Evolutionary conservation across 2,113 vertebrate species (phyloP), one percentile per base, ranked within the genome.

Genomic region (Suncus etruscus): DNA sequence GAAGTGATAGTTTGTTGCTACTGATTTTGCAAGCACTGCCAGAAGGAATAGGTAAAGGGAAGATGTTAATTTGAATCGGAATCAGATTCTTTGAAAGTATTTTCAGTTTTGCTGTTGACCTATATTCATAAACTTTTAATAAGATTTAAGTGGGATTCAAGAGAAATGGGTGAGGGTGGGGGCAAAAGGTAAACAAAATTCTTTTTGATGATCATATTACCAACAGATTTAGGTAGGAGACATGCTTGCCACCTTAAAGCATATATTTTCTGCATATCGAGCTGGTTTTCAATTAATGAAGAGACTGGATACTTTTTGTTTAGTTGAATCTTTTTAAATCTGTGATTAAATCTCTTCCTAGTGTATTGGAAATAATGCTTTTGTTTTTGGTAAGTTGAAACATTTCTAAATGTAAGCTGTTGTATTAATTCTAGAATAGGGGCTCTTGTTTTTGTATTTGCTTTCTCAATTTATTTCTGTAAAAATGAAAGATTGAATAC

Each of bases 31-130:
- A 63, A 83, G 31, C 90, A 65, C 20, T 92, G 58, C 29, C 72
- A 66, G 77, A 88, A 94, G 83, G 92, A 94, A 75, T 77, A 91
- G 94, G 73, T 84, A 94, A 84, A 95, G 70, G 45, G 15, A 39
- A 75, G 94, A 83, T 95, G 32, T 72, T 94, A 83, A 95, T 89
- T 83, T 95, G 91, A 86, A 2, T 90, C 70, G 68, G 81, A 73
- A 90, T 84, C 32, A 73, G 14, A 0, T 91, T 84, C 5, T 94
- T 93, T 47, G 78, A 15, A 75, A 96, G 90, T 51, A 51, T 29
- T 84, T 70, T 89, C 68, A 29, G 86, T 78, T 86, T 93, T 92
- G 63, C 29, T 89, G 66, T 70, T 95, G 82, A 63, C 66, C 74
- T 91, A 11, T 79, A 45, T 75, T 69, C n/a, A 47, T 69, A 58